phyloP scores from a whole-genome alignment of 1,140 invertebrate species.

The Bicyclus anynana region DNA sequence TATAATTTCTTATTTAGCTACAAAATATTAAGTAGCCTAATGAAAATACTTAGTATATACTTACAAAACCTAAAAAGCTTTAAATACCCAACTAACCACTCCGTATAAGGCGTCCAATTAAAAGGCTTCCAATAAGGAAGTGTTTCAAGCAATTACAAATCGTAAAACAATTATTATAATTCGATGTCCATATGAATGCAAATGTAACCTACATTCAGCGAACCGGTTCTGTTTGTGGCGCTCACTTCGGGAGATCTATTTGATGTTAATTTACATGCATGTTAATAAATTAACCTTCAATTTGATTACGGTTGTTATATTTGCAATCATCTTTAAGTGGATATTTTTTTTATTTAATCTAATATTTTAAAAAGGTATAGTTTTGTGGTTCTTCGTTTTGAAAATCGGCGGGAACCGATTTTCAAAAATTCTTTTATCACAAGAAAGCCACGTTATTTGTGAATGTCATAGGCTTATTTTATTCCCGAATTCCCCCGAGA shows the following conservation, averaged over 20 bases:
- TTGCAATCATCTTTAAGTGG: no score
- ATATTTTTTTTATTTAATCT: no score
- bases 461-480: no score
- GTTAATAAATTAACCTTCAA: neutral
- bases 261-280: slow-evolving; percentile 12
- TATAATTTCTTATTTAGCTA: no score
- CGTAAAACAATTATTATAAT: slow-evolving; percentile 17
- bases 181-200: slow-evolving; percentile 13
- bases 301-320: neutral
- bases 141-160: slow-evolving; percentile 1
- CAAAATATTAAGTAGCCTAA: neutral
- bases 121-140: slow-evolving; percentile 11
- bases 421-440: no score
- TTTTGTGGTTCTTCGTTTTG: no score
- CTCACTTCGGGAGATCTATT: slow-evolving; percentile 18
- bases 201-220: slow-evolving; percentile 30
- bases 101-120: neutral
- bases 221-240: slow-evolving; percentile 35
- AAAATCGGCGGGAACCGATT: no score
- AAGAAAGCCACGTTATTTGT: no score
- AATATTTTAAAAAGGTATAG: no score
- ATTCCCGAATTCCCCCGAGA: no score
- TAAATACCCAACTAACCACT: slow-evolving; percentile 1
- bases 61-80: neutral
- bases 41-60: neutral